Evolutionary conservation across 2,888 invertebrate genomes (phyloP), one percentile per base, ranked within the genome.

Genomic region (Chrysopilus asiliformis): DNA sequence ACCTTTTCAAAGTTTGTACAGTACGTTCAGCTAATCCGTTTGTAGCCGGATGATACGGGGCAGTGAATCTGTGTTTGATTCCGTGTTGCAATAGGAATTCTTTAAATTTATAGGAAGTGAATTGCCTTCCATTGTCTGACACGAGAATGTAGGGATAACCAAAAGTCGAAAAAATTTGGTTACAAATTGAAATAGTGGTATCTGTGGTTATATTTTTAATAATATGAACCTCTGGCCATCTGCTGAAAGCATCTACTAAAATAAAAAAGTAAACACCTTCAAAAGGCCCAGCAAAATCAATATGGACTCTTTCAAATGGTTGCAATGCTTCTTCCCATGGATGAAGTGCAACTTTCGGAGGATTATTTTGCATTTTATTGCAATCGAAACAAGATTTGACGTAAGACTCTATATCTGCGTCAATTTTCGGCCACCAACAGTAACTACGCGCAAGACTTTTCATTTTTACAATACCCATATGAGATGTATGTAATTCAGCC

Each of bases 401-500:
- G 5, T 40, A 25, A 6, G 43, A 34, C 37, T 50, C 47, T 9
- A 49, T 47, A 12, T 52, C 49, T 9, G 22, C 16, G 24, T 44
- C 40, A 9, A 50, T 42, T 12, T 42, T 43, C 8, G 47, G 48
- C 41, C 49, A 51, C 39, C 47, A 50, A 30, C 48, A 41, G 12
- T 47, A 38, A 36, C 45, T 39, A 32, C 40, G 24, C 3, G 47
- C 48, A 36, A 45, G 13, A 2, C 30, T 9, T 36, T 47, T 49
- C 40, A 43, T 43, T 15, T 41, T 36, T 2, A 34, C 28, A 4
- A 40, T 40, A 3, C 46, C 43, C 30, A 44, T 39, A 32, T 47
- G 42, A 14, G 34, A 36, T 29, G 40, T 37, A 34, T 47, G 45
- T 31, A 45, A 32, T 22, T 43, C 39, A 2, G 34, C 13, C 3